These are phyloP conservation scores for Drosophila littoralis DNA, from an alignment of 1,140 invertebrate species.

Conservation along the genomic window DNA sequence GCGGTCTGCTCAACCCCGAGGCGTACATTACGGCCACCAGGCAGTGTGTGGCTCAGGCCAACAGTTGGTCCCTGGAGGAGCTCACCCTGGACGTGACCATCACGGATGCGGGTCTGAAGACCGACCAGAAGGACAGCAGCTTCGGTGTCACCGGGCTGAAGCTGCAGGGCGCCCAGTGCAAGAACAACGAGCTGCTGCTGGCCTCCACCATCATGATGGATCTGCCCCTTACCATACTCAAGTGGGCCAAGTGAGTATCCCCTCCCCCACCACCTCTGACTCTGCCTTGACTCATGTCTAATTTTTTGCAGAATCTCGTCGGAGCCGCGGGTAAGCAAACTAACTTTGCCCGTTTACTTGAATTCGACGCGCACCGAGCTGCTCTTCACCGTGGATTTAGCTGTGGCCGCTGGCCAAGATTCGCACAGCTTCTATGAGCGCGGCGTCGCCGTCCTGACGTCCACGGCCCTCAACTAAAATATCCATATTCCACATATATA, in stretches of 20 bases:
- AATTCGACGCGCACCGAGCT: conserved; percentile 97
- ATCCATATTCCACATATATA: neutral
- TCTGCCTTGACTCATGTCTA: neutral
- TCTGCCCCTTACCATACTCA: conserved; percentile 93
- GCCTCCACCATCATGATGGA: conserved; percentile 97
- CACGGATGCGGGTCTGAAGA: conserved; percentile 86
- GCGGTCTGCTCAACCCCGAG: conserved; percentile 98
- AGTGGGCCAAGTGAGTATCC: conserved; percentile 90
- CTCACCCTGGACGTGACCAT: conserved; percentile 93
- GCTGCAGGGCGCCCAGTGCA: conserved; percentile 96
- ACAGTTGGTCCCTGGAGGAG: conserved; percentile 97
- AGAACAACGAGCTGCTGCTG: conserved; percentile 95
- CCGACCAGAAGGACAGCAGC: conserved; percentile 89
- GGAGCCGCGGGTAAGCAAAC: conserved; percentile 87
- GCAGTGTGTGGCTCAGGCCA: conserved; percentile 97
- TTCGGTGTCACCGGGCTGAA: conserved; percentile 95
- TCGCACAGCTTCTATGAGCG: conserved; percentile 98
- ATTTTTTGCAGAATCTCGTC: conserved; percentile 84
- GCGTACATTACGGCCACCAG: conserved; percentile 99
- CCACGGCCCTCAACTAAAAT: conserved; percentile 92
- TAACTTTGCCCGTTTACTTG: conserved; percentile 98
- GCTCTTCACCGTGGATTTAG: conserved; percentile 97
- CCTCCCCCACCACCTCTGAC: neutral
- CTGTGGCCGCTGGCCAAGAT: conserved; percentile 93
- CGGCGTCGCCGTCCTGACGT: conserved; percentile 97